Percentiles rank a stretch among this genome's conserved stretches.
Conservation (phyloP, 2,113 vertebrate genomes). For the Picathartes gymnocephalus region DNA sequence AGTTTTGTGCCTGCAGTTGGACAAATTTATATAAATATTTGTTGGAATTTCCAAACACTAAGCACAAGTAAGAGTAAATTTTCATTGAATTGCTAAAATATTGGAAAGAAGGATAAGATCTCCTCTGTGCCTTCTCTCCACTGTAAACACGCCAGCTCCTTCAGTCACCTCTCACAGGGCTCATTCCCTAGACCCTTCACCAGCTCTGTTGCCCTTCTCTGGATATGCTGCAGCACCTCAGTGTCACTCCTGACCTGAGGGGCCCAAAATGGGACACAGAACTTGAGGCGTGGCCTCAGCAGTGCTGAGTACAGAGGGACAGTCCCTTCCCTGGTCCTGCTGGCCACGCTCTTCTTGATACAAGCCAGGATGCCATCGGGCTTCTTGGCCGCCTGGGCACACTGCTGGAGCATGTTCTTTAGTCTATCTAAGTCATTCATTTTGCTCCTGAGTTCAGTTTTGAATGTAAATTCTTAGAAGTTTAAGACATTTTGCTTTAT, state of each 20-base stretch:
- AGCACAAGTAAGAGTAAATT: background rate
- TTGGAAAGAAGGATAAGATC: background rate
- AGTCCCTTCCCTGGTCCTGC: background rate
- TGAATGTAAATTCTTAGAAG: background rate
- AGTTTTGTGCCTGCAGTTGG: background rate
- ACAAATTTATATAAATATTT: background rate
- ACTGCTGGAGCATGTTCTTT: background rate
- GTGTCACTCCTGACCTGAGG: background rate
- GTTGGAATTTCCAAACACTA: background rate
- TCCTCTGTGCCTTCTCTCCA: background rate
- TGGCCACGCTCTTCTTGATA: fast-evolving
- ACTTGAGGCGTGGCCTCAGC: too few species aligned
- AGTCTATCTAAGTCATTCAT: background rate
- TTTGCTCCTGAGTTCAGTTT: background rate
- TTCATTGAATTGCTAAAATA: background rate
- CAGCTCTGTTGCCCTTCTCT: background rate
- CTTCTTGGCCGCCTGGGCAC: background rate
- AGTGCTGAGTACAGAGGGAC: background rate
- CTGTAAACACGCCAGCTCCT: background rate
- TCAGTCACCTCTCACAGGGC: background rate
- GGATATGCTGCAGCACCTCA: fast-evolving
- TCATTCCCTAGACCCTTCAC: background rate
- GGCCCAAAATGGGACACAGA: background rate
- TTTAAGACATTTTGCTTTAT: background rate
- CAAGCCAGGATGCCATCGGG: too few species aligned